These are phyloP conservation scores for Columba guinea DNA, from an alignment of 2,797 vertebrate genomes.

Conservation along the genomic window DNA sequence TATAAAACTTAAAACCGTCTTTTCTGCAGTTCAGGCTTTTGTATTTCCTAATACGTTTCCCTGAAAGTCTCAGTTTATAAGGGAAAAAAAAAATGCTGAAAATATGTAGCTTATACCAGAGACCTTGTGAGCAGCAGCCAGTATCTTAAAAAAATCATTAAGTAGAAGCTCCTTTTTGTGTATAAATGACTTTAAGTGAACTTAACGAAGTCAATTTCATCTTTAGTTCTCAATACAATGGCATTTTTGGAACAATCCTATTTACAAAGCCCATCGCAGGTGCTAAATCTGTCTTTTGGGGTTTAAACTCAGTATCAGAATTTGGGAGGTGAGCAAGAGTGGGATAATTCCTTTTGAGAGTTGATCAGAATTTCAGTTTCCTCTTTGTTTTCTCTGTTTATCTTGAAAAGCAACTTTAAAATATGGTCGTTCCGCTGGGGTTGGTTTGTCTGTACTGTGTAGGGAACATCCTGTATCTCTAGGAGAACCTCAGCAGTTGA, in stretches of 20 bases:
- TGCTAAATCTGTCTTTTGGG: background rate
- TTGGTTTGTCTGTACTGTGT: background rate
- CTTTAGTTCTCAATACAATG: background rate
- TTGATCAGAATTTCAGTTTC: background rate
- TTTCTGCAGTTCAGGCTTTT: background rate
- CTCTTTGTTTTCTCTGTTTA: background rate
- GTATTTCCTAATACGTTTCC: background rate
- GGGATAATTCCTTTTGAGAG: background rate
- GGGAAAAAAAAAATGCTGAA: background rate
- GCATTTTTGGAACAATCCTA: background rate
- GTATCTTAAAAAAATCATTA: background rate
- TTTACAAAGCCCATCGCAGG: background rate
- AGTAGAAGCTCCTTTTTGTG: background rate
- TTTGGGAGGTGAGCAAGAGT: background rate
- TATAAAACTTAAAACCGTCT: background rate
- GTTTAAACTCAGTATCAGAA: background rate
- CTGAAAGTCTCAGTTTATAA: background rate
- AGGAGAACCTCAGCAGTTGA: background rate
- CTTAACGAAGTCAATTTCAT: background rate
- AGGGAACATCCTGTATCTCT: background rate
- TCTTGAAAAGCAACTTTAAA: background rate
- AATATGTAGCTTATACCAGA: background rate
- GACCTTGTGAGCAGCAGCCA: background rate
- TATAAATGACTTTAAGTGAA: background rate
- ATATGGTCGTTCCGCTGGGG: background rate